These are phyloP conservation scores for Syngnathus scovelli DNA, from an alignment of 2,113 vertebrate genomes.

Conservation along the genomic window DNA sequence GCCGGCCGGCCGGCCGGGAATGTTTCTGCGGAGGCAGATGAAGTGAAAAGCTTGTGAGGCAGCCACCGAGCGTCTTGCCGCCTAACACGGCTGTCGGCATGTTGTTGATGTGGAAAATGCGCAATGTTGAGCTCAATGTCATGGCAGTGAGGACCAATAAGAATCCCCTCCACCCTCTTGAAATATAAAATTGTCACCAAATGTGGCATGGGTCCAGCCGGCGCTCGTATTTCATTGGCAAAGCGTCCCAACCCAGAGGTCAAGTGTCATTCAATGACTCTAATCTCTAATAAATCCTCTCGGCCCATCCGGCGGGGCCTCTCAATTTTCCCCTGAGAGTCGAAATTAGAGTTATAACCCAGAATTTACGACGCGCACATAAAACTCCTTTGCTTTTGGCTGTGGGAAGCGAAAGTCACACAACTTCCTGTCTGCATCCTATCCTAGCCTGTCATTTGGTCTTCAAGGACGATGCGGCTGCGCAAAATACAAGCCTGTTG, in stretches of 20 bases:
- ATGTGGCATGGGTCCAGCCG: conserved; percentile 11
- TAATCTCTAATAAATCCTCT: conserved; percentile 47
- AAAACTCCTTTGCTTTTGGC: conserved; percentile 1
- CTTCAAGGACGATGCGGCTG: neutral
- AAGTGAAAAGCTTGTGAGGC: too few species aligned
- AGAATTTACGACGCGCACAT: neutral
- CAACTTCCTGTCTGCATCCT: neutral
- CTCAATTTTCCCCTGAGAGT: conserved; percentile 22
- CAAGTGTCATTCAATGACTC: conserved; percentile 44
- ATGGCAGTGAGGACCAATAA: too few species aligned
- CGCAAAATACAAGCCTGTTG: neutral
- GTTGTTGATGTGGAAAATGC: too few species aligned
- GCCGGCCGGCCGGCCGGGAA: neutral
- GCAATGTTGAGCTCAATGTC: too few species aligned
- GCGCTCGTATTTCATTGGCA: conserved; percentile 43
- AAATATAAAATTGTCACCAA: neutral
- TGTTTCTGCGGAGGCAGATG: neutral
- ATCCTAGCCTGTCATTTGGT: neutral
- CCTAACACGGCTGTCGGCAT: too few species aligned
- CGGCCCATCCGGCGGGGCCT: conserved; percentile 3
- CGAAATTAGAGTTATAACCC: conserved; percentile 15
- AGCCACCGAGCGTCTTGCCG: too few species aligned
- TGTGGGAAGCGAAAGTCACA: neutral
- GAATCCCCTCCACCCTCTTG: neutral
- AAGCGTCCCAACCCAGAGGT: conserved; percentile 21